Evolutionary conservation across 1,140 invertebrate genomes (phyloP).

Genomic region (Heliconius hewitsoni): DNA sequence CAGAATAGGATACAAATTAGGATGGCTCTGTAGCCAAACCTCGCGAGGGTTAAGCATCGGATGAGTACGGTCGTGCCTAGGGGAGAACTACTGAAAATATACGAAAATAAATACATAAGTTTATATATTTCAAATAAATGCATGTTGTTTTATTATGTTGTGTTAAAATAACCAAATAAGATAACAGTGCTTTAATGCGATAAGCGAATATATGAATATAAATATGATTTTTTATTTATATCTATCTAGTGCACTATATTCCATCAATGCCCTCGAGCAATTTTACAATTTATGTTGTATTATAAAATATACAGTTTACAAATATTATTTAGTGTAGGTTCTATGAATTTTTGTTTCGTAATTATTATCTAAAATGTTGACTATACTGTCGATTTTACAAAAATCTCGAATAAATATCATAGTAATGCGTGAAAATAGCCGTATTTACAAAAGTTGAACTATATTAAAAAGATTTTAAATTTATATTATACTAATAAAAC

Average conservation of each 20-base stretch:
- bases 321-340: neutral
- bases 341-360: neutral
- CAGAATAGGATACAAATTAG: conserved; percentile 46
- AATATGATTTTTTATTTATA: neutral
- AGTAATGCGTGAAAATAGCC: neutral
- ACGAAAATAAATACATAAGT: conserved; percentile 4
- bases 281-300: neutral
- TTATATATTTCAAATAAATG: conserved; percentile 27
- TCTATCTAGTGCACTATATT: neutral
- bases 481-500: neutral
- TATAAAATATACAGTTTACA: neutral
- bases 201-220: neutral
- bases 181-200: neutral
- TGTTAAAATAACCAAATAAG: neutral
- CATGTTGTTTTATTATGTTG: neutral
- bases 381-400: neutral
- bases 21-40: conserved; percentile 37
- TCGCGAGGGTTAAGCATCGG: conserved; percentile 37
- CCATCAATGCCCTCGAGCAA: neutral
- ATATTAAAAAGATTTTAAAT: neutral
- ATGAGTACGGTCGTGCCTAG: conserved; percentile 38
- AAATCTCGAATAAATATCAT: neutral
- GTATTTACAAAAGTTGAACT: neutral
- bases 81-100: conserved; percentile 35
- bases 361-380: too few species aligned